Percentiles rank a stretch among this genome's conserved stretches.
Conservation (phyloP, 2,888 invertebrate species). For the Cordilura impudica region DNA sequence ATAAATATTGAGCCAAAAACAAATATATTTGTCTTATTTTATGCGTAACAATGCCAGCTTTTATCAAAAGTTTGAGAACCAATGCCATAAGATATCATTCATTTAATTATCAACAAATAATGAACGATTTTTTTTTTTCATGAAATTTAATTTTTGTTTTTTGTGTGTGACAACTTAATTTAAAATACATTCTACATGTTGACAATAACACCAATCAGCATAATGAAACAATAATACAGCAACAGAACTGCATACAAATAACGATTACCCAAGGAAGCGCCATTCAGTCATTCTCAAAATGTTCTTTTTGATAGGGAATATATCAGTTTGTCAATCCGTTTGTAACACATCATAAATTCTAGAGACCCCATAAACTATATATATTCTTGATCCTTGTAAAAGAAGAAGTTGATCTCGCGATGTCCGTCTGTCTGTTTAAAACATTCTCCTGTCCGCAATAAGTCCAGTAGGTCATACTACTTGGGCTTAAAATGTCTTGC, state of each 20-base stretch:
- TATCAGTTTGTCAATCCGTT: no score
- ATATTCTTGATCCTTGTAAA: no score
- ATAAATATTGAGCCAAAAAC: no score
- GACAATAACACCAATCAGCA: constrained; percentile 11
- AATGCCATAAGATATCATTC: background rate
- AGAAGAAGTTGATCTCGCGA: no score
- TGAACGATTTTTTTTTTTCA: constrained; percentile 10
- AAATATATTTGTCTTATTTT: no score
- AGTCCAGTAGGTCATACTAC: no score
- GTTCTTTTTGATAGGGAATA: background rate
- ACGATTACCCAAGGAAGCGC: constrained; percentile 38
- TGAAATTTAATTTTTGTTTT: constrained; percentile 4
- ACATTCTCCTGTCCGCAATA: no score
- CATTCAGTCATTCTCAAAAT: constrained; percentile 21
- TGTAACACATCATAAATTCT: no score
- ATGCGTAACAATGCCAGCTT: no score
- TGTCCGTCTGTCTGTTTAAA: no score
- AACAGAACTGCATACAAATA: background rate
- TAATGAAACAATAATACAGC: background rate
- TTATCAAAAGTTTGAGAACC: background rate
- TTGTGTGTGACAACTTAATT: constrained; percentile 34
- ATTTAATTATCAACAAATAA: constrained; percentile 26
- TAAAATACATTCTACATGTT: background rate
- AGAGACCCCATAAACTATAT: no score
- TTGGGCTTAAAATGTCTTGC: no score